These are phyloP conservation scores for Caenorhabditis uteleia DNA, from an alignment of 2,888 invertebrate genomes.

Conservation along the genomic window DNA sequence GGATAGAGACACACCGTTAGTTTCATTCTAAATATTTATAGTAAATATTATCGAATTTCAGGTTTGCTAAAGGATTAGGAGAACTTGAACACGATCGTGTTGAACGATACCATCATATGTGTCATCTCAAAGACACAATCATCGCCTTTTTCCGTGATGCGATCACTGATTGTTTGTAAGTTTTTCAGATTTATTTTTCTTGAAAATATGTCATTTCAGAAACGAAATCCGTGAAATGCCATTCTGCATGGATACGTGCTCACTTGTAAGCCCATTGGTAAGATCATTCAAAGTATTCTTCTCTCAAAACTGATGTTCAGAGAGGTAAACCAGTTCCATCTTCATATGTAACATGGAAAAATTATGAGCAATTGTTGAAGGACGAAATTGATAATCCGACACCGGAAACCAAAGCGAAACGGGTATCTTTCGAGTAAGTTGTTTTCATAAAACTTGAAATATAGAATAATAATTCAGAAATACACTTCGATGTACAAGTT, in stretches of 20 bases:
- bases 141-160: conserved; percentile 7
- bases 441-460: background rate
- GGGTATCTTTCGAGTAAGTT: conserved; percentile 12
- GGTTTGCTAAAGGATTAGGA: background rate
- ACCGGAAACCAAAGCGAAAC: background rate
- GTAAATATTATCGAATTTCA: no score
- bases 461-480: no score
- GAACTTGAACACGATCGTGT: background rate
- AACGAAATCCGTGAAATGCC: conserved; percentile 37
- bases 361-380: conserved; percentile 18
- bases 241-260: conserved; percentile 9
- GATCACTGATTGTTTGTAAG: conserved; percentile 22
- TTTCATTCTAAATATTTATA: conserved; percentile 8
- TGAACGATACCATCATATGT: conserved; percentile 2
- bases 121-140: conserved; percentile 10
- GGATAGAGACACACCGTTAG: conserved; percentile 6
- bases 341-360: conserved; percentile 13
- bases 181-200: background rate
- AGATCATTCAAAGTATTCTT: no score
- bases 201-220: background rate
- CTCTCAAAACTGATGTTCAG: background rate
- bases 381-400: conserved; percentile 15
- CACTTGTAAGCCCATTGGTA: conserved; percentile 5
- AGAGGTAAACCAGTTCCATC: conserved; percentile 1
- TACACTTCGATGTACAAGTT: no score